Evolutionary conservation across 2,888 invertebrate species (phyloP).

Genomic region (Platerodrilus igneus): DNA sequence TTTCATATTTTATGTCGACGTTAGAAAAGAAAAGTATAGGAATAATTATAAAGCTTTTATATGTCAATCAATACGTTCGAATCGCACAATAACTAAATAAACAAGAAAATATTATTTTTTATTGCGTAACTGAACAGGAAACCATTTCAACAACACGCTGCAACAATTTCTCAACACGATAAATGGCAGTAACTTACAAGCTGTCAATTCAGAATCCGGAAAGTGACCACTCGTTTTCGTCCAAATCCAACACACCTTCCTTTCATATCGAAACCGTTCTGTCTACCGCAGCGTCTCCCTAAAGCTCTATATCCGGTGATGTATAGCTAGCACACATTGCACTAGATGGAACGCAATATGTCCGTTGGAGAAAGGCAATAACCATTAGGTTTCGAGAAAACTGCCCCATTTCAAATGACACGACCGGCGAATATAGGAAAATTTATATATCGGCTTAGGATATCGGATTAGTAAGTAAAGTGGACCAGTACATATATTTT

Average conservation of each 20-base stretch:
- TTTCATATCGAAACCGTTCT: conserved; percentile 35
- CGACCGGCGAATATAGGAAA: conserved; percentile 57
- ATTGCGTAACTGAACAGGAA: too few relatives aligned
- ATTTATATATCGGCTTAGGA: conserved; percentile 53
- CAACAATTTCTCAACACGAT: too few relatives aligned
- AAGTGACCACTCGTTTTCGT: conserved; percentile 32
- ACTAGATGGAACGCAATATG: conserved; percentile 58
- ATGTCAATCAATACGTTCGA: too few relatives aligned
- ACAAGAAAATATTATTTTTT: too few relatives aligned
- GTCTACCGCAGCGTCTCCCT: conserved; percentile 38
- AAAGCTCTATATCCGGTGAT: conserved; percentile 48
- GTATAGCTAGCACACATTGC: conserved; percentile 57
- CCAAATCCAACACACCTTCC: conserved; percentile 32
- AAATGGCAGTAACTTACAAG: too few relatives aligned
- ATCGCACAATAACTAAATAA: too few relatives aligned
- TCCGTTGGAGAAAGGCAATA: conserved; percentile 58
- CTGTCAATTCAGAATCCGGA: conserved; percentile 22
- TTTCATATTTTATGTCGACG: too few relatives aligned
- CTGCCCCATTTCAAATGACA: conserved; percentile 59
- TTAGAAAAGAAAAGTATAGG: too few relatives aligned
- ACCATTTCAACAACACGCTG: too few relatives aligned
- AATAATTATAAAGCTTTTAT: too few relatives aligned
- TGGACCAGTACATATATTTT: too few relatives aligned
- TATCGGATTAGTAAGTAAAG: conserved; percentile 40
- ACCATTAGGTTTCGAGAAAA: conserved; percentile 59